These are phyloP conservation scores for Arnoldichthys spilopterus DNA, from an alignment of 2,797 vertebrate species.

Conservation along the genomic window DNA sequence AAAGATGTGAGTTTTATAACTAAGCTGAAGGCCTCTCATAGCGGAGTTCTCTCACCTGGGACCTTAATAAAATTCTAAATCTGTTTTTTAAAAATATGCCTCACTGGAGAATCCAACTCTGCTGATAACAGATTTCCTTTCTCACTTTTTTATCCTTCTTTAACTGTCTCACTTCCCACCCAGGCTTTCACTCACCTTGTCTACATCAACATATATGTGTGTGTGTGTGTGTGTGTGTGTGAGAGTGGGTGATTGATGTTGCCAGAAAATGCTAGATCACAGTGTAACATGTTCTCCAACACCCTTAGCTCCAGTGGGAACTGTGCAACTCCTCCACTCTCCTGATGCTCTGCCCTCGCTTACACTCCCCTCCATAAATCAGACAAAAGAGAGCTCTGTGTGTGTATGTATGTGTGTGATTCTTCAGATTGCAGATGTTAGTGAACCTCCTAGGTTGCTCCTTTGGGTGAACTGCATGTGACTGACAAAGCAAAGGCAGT, in stretches of 20 bases:
- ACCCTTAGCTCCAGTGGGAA: conserved; percentile 19
- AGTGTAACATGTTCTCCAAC: conserved; percentile 29
- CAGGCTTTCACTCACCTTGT: background rate
- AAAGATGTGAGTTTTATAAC: background rate
- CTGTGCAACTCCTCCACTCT: conserved; percentile 26
- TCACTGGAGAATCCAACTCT: background rate
- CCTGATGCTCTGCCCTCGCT: background rate
- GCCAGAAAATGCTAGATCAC: conserved; percentile 24
- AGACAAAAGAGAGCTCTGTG: conserved; percentile 5
- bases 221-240: background rate
- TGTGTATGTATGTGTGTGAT: background rate
- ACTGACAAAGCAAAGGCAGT: background rate
- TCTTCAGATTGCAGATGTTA: conserved; percentile 13
- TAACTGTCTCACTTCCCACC: background rate
- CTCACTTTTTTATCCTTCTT: background rate
- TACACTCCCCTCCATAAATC: conserved; percentile 32
- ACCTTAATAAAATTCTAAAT: background rate
- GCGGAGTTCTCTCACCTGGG: background rate
- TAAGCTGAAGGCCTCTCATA: background rate
- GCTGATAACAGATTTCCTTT: background rate
- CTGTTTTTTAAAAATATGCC: background rate
- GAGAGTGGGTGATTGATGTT: background rate
- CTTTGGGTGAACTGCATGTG: background rate
- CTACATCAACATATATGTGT: background rate
- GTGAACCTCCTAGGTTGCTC: background rate